Percentiles rank a stretch among this genome's conserved stretches.
phyloP scores from a whole-genome alignment of 1,140 invertebrate species.

The Choristoneura fumiferana region DNA sequence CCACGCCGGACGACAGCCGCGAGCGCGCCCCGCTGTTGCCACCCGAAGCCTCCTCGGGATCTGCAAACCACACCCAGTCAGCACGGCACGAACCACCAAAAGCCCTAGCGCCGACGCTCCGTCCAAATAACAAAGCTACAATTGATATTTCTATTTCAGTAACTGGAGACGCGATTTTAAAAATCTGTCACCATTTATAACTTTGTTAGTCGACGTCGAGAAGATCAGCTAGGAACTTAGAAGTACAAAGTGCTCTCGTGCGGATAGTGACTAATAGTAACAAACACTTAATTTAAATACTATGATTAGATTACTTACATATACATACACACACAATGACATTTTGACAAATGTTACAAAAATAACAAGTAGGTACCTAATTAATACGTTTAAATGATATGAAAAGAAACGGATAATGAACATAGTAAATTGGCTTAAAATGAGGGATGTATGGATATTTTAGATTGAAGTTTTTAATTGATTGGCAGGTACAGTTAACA shows the following conservation, averaged over 20 bases:
- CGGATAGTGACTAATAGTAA: too few species aligned
- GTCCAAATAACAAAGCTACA: not conserved
- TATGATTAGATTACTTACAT: not conserved
- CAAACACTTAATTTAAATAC: not conserved
- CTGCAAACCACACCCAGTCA: slow-evolving; percentile 32
- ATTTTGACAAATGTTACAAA: too few species aligned
- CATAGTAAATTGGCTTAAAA: too few species aligned
- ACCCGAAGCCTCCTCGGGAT: slow-evolving; percentile 40
- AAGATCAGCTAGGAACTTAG: not conserved
- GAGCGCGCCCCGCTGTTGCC: slow-evolving; percentile 23
- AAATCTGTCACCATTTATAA: too few species aligned
- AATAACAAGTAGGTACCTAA: too few species aligned
- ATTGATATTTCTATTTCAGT: not conserved
- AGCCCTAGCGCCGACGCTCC: not conserved
- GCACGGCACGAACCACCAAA: not conserved
- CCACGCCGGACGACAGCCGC: slow-evolving; percentile 20
- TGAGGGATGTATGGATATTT: too few species aligned
- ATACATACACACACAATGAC: not conserved
- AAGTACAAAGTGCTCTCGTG: not conserved
- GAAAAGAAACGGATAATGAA: too few species aligned
- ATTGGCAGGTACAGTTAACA: too few species aligned
- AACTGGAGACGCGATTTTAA: too few species aligned
- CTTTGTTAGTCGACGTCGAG: too few species aligned
- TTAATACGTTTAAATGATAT: too few species aligned
- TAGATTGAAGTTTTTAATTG: too few species aligned